Percentiles rank a stretch among this genome's conserved stretches.
Conservation (phyloP, 2,888 invertebrate species). For the Cerceris rybyensis region DNA sequence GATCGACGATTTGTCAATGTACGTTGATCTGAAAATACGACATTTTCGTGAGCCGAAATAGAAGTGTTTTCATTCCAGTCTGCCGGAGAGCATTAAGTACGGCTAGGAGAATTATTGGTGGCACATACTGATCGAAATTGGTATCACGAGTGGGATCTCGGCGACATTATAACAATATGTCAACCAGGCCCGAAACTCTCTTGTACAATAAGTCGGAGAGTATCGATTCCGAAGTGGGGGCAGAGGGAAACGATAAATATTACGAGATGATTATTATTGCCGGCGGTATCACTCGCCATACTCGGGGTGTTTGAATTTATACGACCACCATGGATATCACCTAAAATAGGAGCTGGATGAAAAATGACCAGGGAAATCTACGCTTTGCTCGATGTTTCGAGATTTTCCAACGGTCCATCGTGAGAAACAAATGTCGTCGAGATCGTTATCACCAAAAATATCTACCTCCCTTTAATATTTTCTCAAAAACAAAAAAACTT, state of each 20-base stretch:
- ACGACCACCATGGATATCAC: not conserved
- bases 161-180: constrained; percentile 43
- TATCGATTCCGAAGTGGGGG: constrained; percentile 32
- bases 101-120: constrained; percentile 37
- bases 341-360: no score
- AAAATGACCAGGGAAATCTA: no score
- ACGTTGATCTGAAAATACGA: not conserved
- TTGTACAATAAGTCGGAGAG: constrained; percentile 38
- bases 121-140: constrained; percentile 35
- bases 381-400: no score
- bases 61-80: not conserved
- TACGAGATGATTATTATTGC: constrained; percentile 58
- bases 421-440: no score
- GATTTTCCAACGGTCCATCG: no score
- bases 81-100: constrained; percentile 20
- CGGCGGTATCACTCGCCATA: constrained; percentile 30
- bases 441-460: no score
- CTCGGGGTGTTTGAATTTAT: not conserved
- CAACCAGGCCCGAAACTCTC: constrained; percentile 37
- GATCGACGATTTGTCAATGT: not conserved
- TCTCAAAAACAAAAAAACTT: no score
- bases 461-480: no score
- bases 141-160: constrained; percentile 39
- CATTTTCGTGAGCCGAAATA: not conserved
- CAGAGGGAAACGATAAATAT: constrained; percentile 50